Percentiles rank a stretch among this genome's conserved stretches.
These are phyloP conservation scores for Ochropleura leucogaster DNA, from an alignment of 2,888 invertebrate species.

Conservation along the genomic window DNA sequence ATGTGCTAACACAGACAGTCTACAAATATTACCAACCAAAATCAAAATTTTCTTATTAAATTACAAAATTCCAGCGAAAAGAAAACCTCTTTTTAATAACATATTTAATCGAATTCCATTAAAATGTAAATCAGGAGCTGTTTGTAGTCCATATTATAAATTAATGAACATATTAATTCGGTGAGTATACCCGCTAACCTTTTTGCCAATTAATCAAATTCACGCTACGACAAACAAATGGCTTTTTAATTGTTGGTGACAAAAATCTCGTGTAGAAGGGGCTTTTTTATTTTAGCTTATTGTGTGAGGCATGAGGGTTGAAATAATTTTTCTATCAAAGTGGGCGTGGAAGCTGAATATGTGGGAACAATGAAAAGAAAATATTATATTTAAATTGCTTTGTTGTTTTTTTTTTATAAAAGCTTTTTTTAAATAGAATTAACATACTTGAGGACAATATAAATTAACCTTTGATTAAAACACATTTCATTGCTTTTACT, in stretches of 20 bases:
- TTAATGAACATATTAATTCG: constrained; percentile 65
- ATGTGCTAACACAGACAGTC: neutral
- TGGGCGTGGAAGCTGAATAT: neutral
- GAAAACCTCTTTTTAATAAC: constrained; percentile 19
- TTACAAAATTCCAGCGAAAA: neutral
- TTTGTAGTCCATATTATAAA: constrained; percentile 59
- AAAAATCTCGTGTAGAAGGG: constrained; percentile 46
- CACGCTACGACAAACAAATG: constrained; percentile 63
- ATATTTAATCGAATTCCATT: constrained; percentile 51
- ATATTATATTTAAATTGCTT: neutral
- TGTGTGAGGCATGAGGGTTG: constrained; percentile 22
- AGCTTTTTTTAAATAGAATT: neutral
- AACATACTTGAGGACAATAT: neutral
- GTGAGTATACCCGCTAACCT: constrained; percentile 54
- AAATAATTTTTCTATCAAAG: constrained; percentile 18
- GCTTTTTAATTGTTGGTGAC: constrained; percentile 64
- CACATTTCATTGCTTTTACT: neutral
- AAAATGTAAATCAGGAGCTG: constrained; percentile 59
- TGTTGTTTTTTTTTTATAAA: neutral
- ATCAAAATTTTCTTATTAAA: neutral
- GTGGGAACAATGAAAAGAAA: neutral
- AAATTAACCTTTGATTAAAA: neutral
- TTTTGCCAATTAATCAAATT: constrained; percentile 66
- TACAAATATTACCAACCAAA: neutral
- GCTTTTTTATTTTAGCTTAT: constrained; percentile 37